Evolutionary conservation across 92 coral and sea anemone species (phyloP).

Genomic region (Chrysogorgia sp.): DNA sequence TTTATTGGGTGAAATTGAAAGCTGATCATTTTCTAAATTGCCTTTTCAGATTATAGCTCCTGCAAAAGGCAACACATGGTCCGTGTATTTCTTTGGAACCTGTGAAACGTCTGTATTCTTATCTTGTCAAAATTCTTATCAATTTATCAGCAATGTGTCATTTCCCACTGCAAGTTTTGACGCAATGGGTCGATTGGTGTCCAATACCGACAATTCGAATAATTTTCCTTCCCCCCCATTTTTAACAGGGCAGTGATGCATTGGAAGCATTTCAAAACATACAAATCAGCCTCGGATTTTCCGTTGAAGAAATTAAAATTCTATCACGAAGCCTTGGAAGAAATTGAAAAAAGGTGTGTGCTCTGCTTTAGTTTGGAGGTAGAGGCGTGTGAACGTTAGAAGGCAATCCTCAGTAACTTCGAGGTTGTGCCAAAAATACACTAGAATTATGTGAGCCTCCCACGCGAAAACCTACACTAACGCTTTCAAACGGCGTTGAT

Average conservation of each 20-base stretch:
- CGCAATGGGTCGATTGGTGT: not conserved
- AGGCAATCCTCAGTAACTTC: no score
- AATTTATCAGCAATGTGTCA: slow-evolving; percentile 9
- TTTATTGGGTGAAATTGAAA: slow-evolving; percentile 19
- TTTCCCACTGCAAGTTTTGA: slow-evolving; percentile 18
- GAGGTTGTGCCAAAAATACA: slow-evolving; percentile 8
- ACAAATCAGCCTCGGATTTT: slow-evolving; percentile 2
- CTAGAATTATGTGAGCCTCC: slow-evolving; percentile 2
- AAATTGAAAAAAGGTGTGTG: slow-evolving; percentile 3
- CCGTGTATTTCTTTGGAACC: not conserved
- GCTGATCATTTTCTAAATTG: slow-evolving; percentile 12
- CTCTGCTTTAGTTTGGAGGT: slow-evolving; percentile 2
- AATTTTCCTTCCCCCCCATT: not conserved
- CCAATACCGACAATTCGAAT: slow-evolving; percentile 5
- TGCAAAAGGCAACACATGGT: not conserved
- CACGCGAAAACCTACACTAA: no score
- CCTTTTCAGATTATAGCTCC: slow-evolving; percentile 10
- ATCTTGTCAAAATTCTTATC: slow-evolving; percentile 1
- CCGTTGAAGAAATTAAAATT: not conserved
- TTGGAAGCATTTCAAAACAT: not conserved
- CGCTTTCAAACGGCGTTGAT: no score
- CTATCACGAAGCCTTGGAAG: not conserved
- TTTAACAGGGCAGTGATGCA: slow-evolving; percentile 1
- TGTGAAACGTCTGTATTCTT: slow-evolving; percentile 9
- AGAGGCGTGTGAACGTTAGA: not conserved